These are phyloP conservation scores for Mythimna lalbum DNA, from an alignment of 2,888 invertebrate species.

Conservation along the genomic window DNA sequence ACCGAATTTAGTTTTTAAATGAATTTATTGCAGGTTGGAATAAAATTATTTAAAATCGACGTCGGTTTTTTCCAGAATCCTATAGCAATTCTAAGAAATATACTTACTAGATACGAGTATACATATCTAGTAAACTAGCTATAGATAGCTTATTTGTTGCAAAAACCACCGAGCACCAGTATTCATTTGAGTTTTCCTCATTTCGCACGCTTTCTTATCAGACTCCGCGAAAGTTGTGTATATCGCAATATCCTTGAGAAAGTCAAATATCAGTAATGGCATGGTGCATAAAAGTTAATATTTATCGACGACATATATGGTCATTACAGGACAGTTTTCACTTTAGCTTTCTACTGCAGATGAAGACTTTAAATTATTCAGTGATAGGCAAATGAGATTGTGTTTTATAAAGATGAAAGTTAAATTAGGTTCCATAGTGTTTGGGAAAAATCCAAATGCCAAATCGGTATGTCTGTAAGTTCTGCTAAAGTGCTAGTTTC, in stretches of 20 bases:
- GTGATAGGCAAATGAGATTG: conserved; percentile 6
- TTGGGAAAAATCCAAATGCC: background rate
- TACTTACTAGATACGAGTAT: background rate
- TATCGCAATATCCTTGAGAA: conserved; percentile 73
- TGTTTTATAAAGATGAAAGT: conserved; percentile 1
- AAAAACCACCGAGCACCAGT: conserved; percentile 8
- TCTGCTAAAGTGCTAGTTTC: background rate
- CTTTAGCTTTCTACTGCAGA: conserved; percentile 76
- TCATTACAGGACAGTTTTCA: conserved; percentile 66
- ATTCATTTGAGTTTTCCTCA: conserved; percentile 58
- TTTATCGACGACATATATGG: conserved; percentile 69
- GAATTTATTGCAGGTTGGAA: background rate
- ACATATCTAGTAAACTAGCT: no score
- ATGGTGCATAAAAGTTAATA: conserved; percentile 80
- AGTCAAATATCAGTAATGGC: conserved; percentile 77
- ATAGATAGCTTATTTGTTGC: background rate
- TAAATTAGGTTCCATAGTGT: background rate
- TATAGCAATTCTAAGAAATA: background rate
- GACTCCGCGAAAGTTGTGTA: conserved; percentile 54
- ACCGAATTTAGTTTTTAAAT: background rate
- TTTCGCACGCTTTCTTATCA: conserved; percentile 50
- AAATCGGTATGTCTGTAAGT: background rate
- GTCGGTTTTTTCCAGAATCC: background rate
- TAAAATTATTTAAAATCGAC: background rate
- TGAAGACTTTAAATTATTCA: conserved; percentile 38